These are phyloP conservation scores for Drosophila nigrodunni DNA, from an alignment of 1,140 invertebrate species.

Conservation along the genomic window DNA sequence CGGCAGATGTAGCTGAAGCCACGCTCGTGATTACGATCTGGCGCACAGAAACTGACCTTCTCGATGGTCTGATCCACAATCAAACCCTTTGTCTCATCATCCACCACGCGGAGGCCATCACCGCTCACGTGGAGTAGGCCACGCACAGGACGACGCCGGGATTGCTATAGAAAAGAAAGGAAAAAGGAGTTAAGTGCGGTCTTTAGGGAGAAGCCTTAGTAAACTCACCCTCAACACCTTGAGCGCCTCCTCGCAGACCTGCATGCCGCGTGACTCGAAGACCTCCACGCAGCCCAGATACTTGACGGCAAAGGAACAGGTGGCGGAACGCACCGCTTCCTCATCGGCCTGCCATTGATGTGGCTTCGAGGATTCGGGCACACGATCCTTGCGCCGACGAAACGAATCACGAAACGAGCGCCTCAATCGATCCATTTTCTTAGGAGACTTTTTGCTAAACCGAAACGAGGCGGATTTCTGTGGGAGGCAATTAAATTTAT, in stretches of 20 bases:
- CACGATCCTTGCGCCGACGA: constrained; percentile 91
- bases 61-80: constrained; percentile 99
- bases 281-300: constrained; percentile 99
- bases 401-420: constrained; percentile 97
- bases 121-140: constrained; percentile 98
- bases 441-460: constrained; percentile 88
- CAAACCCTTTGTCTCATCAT: constrained; percentile 99
- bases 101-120: constrained; percentile 98
- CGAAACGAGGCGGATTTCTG: constrained; percentile 87
- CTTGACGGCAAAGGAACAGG: constrained; percentile 98
- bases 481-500: constrained; percentile 16
- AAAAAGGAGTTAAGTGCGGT: constrained; percentile 86
- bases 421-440: constrained; percentile 95
- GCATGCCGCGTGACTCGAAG: constrained; percentile 99
- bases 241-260: constrained; percentile 99
- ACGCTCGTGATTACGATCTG: constrained; percentile 98
- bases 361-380: constrained; percentile 96
- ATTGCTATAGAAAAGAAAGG: constrained; percentile 88
- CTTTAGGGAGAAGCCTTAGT: no score
- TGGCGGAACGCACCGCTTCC: constrained; percentile 96
- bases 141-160: constrained; percentile 93
- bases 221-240: constrained; percentile 94
- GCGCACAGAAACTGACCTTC: constrained; percentile 99
- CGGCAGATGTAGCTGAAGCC: constrained; percentile 93
- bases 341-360: constrained; percentile 99